phyloP scores from a whole-genome alignment of 2,888 invertebrate genomes.

The Parnassius glacialis region DNA sequence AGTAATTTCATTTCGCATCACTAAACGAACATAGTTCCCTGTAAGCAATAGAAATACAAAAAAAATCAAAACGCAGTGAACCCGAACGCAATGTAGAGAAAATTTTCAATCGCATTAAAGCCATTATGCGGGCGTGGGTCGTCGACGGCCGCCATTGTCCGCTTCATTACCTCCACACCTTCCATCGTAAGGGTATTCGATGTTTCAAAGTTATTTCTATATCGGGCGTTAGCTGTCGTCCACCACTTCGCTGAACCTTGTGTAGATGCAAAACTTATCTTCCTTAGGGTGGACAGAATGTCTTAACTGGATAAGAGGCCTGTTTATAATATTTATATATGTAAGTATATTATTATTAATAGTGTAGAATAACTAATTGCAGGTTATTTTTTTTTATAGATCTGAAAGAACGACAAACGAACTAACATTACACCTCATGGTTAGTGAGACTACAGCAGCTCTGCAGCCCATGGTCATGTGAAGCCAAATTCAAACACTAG shows the following conservation, averaged over 20 bases:
- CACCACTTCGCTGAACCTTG: slow-evolving; percentile 1
- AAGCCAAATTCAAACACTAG: too few relatives aligned
- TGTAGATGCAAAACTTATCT: slow-evolving; percentile 30
- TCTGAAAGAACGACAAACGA: too few relatives aligned
- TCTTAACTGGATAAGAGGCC: not conserved
- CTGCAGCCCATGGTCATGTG: too few relatives aligned
- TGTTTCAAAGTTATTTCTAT: slow-evolving; percentile 5
- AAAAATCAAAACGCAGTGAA: not conserved
- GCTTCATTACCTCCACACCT: slow-evolving; percentile 5
- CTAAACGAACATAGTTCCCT: not conserved
- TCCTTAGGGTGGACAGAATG: not conserved
- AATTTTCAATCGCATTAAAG: slow-evolving; percentile 3
- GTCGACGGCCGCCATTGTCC: not conserved
- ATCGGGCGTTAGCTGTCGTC: slow-evolving; percentile 2
- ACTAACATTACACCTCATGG: too few relatives aligned
- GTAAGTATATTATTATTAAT: too few relatives aligned
- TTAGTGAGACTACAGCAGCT: too few relatives aligned
- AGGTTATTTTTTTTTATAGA: too few relatives aligned
- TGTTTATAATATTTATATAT: too few relatives aligned
- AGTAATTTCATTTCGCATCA: not conserved
- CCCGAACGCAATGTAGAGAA: slow-evolving; percentile 1
- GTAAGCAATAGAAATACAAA: not conserved
- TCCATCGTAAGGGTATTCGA: not conserved
- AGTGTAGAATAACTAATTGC: too few relatives aligned
- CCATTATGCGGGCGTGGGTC: not conserved